Evolutionary conservation across 2,797 vertebrate genomes (phyloP).

Genomic region (Sebastes nivosus): DNA sequence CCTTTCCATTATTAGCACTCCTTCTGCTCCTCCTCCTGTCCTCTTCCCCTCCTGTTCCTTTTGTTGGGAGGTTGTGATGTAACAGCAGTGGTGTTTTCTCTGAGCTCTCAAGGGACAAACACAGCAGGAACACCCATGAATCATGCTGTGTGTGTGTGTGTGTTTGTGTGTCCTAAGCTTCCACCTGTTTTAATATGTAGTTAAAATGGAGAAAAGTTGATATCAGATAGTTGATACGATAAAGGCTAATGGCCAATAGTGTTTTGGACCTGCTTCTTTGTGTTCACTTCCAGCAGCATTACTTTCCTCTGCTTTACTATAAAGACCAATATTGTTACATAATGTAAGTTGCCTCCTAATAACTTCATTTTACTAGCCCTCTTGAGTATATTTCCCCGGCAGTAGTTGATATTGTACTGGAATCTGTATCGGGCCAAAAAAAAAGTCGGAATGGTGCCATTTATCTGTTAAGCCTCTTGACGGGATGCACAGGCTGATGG

Average conservation of each 20-base stretch:
- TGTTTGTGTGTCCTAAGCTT: background rate
- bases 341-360: background rate
- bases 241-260: background rate
- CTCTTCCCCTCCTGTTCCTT: background rate
- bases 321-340: background rate
- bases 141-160: background rate
- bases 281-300: background rate
- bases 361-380: too few relatives aligned
- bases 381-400: background rate
- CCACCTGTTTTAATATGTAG: background rate
- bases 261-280: background rate
- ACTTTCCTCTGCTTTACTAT: background rate
- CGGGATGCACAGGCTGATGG: background rate
- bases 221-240: background rate
- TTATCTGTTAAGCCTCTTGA: background rate
- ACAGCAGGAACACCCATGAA: slow-evolving; percentile 1
- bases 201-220: background rate
- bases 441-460: background rate
- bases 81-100: background rate
- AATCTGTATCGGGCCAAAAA: too few relatives aligned
- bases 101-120: background rate
- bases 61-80: slow-evolving; percentile 19
- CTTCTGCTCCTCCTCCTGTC: background rate
- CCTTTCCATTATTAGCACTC: background rate
- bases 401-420: background rate